A percentile compares a stretch with the other conserved stretches of the same genome.
Evolutionary conservation across 2,113 vertebrate genomes (phyloP).

Genomic region (Myxocyprinus asiaticus): DNA sequence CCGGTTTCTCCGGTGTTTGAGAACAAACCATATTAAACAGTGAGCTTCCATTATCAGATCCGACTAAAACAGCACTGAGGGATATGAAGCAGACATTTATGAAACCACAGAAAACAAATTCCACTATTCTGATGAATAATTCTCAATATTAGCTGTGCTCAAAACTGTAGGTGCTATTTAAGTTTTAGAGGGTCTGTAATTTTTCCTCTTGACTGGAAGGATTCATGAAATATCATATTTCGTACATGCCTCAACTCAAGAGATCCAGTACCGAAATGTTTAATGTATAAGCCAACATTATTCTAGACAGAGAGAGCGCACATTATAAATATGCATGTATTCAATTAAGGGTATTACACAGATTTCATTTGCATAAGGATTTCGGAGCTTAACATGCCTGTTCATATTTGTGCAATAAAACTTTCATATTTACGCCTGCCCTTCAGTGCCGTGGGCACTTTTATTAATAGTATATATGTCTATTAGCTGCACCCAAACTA

Average conservation of each 20-base stretch:
- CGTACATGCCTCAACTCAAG: conserved; percentile 68
- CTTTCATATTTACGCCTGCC: conserved; percentile 67
- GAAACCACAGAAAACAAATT: conserved; percentile 8
- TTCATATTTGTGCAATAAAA: conserved; percentile 76
- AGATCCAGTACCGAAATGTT: conserved; percentile 74
- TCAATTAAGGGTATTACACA: conserved; percentile 81
- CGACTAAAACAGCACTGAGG: conserved; percentile 26
- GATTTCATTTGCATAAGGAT: conserved; percentile 76
- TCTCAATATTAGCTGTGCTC: neutral
- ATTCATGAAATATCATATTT: conserved; percentile 77
- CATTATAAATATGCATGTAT: conserved; percentile 83
- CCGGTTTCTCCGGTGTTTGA: conserved; percentile 52
- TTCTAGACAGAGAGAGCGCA: conserved; percentile 65
- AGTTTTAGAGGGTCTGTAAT: conserved; percentile 52
- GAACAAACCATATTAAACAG: conserved; percentile 46
- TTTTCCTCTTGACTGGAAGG: conserved; percentile 67
- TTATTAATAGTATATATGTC: conserved; percentile 35
- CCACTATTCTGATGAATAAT: no score
- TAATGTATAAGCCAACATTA: conserved; percentile 79
- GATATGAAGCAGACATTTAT: conserved; percentile 38
- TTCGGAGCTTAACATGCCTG: conserved; percentile 71
- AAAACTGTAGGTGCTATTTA: conserved; percentile 65
- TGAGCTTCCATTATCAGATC: conserved; percentile 40
- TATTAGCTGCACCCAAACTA: neutral
- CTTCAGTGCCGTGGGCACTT: conserved; percentile 50